phyloP scores from a whole-genome alignment of 2,113 vertebrate species.

The Lepus europaeus region DNA sequence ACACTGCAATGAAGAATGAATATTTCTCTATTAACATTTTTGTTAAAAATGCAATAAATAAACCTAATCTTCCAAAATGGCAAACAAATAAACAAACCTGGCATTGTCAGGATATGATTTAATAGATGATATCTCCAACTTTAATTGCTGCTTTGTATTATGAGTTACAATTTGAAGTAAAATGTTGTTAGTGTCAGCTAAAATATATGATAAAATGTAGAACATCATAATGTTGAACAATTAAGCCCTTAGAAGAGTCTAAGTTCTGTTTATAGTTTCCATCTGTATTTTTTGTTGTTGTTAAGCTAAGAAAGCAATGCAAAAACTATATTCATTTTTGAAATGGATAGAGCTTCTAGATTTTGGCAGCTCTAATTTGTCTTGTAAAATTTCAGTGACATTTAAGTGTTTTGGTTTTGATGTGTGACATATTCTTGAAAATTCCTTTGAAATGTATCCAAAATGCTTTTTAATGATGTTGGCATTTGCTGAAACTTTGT shows the following conservation, averaged over 20 bases:
- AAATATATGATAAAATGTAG: constrained; percentile 32
- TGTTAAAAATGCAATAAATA: neutral
- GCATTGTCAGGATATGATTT: constrained; percentile 34
- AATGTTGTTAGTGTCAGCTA: constrained; percentile 52
- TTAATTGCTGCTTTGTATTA: constrained; percentile 58
- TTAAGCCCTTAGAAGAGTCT: constrained; percentile 46
- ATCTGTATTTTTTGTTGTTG: constrained; percentile 55
- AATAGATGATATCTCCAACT: neutral
- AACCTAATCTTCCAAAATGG: neutral
- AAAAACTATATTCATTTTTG: constrained; percentile 29
- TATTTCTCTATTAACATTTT: constrained; percentile 6
- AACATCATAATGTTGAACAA: constrained; percentile 65
- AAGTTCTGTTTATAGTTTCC: constrained; percentile 61
- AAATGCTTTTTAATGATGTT: constrained; percentile 63
- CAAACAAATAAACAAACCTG: neutral
- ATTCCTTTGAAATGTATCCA: constrained; percentile 63
- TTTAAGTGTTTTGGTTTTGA: constrained; percentile 72
- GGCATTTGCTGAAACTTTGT: constrained; percentile 44
- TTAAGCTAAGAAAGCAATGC: constrained; percentile 32
- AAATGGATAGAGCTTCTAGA: constrained; percentile 58
- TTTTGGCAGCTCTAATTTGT: constrained; percentile 70
- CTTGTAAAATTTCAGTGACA: constrained; percentile 70
- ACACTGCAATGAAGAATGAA: neutral
- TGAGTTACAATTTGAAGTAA: constrained; percentile 52
- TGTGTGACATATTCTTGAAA: constrained; percentile 61